Base-by-base conservation (phyloP, 1,140 invertebrate genomes). In the Papilio polyxenes region DNA sequence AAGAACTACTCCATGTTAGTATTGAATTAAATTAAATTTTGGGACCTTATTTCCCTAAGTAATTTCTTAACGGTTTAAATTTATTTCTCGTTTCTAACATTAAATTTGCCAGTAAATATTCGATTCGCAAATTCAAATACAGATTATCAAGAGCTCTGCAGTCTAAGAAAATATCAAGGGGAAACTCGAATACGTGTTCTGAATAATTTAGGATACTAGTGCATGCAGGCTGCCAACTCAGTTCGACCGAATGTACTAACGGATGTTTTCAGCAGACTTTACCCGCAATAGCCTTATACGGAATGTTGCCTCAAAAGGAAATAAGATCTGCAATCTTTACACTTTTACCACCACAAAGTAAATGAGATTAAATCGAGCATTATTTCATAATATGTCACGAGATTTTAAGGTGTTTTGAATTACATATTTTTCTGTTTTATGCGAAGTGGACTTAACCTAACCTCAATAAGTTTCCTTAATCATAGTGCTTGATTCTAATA, bases 111-210 rank as follows among this genome's bases (percentile, higher is more conserved):
- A 72, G 65, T 72, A 37, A 40, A 72, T 72, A 37, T 72, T 40
- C 65, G 31, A 69, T 69, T 37, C 31, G 11, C 15, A 72, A 72
- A 77, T 77, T 77, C 75, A 53, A 77, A 77, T 77, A 77, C 75
- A 53, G 75, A 77, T 77, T 53, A 53, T 77, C 75, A 77, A 53
- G n/a, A 77, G 75, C 23, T 65, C 40, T 53, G 75, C 75, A 77
- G 49, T 77, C 20, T 51, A 77, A 53, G 75, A 77, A 77, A 53
- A 77, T 77, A 77, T 77, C 44, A 53, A 51, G 49, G 23, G 44
- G 49, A 51, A 77, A 77, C 75, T 77, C 20, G 75, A 15, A 56
- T 77, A 53, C 75, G 75, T 77, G 75, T 53, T 20, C 75, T 77
- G 75, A 49, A 51, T 77, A 77, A 77, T 77, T 77, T 77, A 77